Base-by-base conservation (phyloP, 2,113 vertebrate genomes). In the Theristicus caerulescens region DNA sequence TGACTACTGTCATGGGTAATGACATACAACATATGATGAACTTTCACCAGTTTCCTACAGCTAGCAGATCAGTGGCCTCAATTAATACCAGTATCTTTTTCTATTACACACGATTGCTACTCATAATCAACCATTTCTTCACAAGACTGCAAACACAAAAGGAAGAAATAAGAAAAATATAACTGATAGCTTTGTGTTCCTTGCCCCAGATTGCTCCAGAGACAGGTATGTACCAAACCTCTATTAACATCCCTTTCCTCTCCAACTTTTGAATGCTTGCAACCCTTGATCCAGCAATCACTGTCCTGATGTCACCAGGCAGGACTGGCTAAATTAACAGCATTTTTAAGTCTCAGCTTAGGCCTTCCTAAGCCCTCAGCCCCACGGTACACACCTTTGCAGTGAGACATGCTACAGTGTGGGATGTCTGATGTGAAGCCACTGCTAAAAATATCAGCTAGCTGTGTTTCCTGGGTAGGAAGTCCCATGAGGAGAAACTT, bases 151-250 rank as follows among this genome's bases (percentile, higher is more conserved):
- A 64, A 55, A 32, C 10, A 64, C 47, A 91, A 72, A 87, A 78
- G 34, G 32, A 82, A 93, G 16, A 81, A 70, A 66, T 24, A 70
- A 74, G 34, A 40, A 81, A 86, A 88, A 77, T 67, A 25, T 5
- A 59, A 69, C 25, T 24, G 25, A 49, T 26, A 54, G 11, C 13
- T 78, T 10, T 65, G 4, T 64, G 24, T 36, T 82, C 8, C 29
- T 72, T 0, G 0, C 6, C n/a, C 25, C 26, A 70, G 44, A 44
- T 19, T 0, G 0, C 18, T 25, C 14, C 22, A 71, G 49, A 70
- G 46, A 49, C 15, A 69, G 5, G 46, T 59, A 54, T 0, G 4
- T 27, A 71, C 19, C 25, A 78, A 89, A 81, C 16, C 18, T 44
- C 9, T 10, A 5, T 24, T 71, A 76, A 52, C 8, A 22, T 24